Evolutionary conservation across 2,797 vertebrate species (phyloP).

Genomic region (Phyllotis vaccarum): DNA sequence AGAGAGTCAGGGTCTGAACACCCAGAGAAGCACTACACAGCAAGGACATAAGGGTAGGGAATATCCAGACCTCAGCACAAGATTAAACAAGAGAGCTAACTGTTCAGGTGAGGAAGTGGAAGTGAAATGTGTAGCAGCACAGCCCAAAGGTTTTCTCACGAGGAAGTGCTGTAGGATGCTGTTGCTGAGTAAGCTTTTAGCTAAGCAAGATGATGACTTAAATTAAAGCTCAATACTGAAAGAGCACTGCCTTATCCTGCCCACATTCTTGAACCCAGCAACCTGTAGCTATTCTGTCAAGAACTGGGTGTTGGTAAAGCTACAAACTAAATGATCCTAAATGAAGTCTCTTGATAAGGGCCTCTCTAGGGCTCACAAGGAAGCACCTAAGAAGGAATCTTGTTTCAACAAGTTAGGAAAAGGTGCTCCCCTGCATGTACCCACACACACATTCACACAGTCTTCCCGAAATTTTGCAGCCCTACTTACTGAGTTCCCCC

Average conservation of each 20-base stretch:
- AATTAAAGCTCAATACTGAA: slow-evolving; percentile 48
- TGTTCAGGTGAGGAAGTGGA: slow-evolving; percentile 49
- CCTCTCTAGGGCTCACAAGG: slow-evolving; percentile 31
- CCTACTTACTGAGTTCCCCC: slow-evolving; percentile 55
- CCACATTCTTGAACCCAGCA: slow-evolving; percentile 12
- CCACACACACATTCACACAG: slow-evolving; percentile 18
- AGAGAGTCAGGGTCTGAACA: neutral
- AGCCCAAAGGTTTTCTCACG: neutral
- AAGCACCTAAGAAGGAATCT: slow-evolving; percentile 55
- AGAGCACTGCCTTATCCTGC: slow-evolving; percentile 27
- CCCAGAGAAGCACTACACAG: neutral
- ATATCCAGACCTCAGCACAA: slow-evolving; percentile 44
- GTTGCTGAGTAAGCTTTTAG: slow-evolving; percentile 36
- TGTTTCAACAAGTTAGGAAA: neutral
- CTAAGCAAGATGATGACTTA: slow-evolving; percentile 50
- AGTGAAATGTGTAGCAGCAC: neutral
- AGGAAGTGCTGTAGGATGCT: neutral
- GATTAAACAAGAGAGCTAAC: neutral
- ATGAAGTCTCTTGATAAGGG: slow-evolving; percentile 51
- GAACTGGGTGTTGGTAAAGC: slow-evolving; percentile 32
- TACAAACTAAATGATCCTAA: slow-evolving; percentile 35
- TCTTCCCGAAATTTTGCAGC: slow-evolving; percentile 67
- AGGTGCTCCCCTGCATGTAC: slow-evolving; percentile 27
- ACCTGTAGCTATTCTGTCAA: slow-evolving; percentile 23
- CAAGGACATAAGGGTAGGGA: neutral